Base-by-base conservation (phyloP, 2,113 vertebrate genomes). In the Emberiza fucata region DNA sequence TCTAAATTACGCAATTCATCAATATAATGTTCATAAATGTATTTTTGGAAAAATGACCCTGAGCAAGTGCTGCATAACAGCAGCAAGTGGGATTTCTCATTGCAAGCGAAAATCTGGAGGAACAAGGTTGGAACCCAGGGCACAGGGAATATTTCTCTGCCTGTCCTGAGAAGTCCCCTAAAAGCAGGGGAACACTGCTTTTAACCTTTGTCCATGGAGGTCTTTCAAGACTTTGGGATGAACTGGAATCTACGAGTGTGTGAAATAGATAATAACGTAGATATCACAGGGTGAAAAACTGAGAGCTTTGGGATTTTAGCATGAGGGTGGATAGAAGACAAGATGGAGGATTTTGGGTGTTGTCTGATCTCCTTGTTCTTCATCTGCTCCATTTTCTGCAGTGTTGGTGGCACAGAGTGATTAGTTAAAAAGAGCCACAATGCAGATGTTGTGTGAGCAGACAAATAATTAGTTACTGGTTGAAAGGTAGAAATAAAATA, bases 1-100 rank as follows among this genome's bases (percentile, higher is more conserved):
- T 89, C 50, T 64, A 86, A 94, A 60, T 79, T 84, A 87, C 57
- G 37, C 40, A 95, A 94, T 94, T 82, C 57, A 91, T 95, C 91
- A 89, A 82, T 64, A 92, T 13, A 79, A 68, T 25, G 48, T 61
- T 89, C 77, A 77, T 48, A 85, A 84, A 86, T 4, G 42, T 66
- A 92, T 66, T 85, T 86, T 78, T 63, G 2, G 24, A 61, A 84
- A 92, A 77, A 81, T 51, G 3, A 91, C 56, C 61, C 50, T 71
- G 71, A 78, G 39, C 42, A 91, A 81, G 51, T 64, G 86, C 82
- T 89, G 72, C 40, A 11, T 71, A 86, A 86, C 44, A 48, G 42
- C 50, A 90, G 27, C 51, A 70, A 95, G 42, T 27, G 44, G 12
- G 45, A 89, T 78, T 86, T 91, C 69, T 60, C n/a, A 64, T n/a